Base-by-base conservation (phyloP, 2,797 vertebrate genomes). In the Catharus ustulatus region DNA sequence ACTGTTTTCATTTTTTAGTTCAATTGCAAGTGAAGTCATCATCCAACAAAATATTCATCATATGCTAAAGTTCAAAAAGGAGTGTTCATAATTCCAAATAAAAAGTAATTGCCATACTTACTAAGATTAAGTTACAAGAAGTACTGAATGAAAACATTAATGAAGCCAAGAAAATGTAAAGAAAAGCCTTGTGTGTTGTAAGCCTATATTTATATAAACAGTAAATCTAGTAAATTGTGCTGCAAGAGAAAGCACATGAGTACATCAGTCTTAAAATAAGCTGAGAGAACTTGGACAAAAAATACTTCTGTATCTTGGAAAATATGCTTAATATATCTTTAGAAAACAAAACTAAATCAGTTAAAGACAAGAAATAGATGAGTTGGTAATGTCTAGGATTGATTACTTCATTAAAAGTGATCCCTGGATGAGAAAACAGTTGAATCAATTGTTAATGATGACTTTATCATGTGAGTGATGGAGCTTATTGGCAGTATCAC, bases 391-490 rank as follows among this genome's bases (percentile, higher is more conserved):
- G 27, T 45, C 38, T 61, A 63, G 34, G 64, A 86, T 74, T 83
- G 54, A 80, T 84, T 64, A 49, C 38, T 86, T 89, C 72, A 71
- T 90, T 91, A 84, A 62, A 87, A 88, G 54, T 19, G n/a, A 85
- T 87, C 45, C 20, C 68, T 83, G 55, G 57, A 81, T 90, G 29
- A 67, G 69, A 84, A 87, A 80, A 36, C 55, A 55, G 32, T 86
- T 91, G 34, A 49, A 58, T 80, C 23, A 61, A 20, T 48, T 45
- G 19, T 57, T 71, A 77, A 67, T 24, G 11, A 49, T 85, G 54
- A 77, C 45, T 81, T 85, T 45, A 49, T 71, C 10, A 27, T 11
- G 9, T 34, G 49, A 63, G 26, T 19, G 19, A 38, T 77, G 30
- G 43, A 77, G 29, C 43, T 69, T 76, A 49, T 54, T 84, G 52